Conservation (phyloP, 1,140 invertebrate genomes). For the Panulirus ornatus region DNA sequence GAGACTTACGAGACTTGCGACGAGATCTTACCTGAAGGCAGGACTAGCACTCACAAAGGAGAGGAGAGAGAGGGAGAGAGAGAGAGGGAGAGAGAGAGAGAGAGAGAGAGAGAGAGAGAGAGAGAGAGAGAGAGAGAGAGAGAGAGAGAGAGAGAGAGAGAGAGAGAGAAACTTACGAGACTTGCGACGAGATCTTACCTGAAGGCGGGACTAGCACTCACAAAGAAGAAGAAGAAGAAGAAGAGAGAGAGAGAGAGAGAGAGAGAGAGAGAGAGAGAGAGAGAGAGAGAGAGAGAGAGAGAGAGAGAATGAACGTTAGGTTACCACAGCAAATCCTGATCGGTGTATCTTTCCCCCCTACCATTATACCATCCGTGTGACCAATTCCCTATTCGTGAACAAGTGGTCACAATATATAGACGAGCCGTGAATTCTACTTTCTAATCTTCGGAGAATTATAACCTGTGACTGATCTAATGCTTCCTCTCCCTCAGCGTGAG, state of each 20-base stretch:
- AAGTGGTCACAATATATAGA: too few relatives aligned
- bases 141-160: conserved; percentile 27
- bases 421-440: too few relatives aligned
- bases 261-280: not conserved
- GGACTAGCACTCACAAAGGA: not conserved
- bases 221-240: not conserved
- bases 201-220: not conserved
- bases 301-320: not conserved
- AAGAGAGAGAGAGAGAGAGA: not conserved
- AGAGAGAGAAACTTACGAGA: conserved; percentile 18
- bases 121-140: conserved; percentile 16
- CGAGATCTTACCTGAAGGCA: too few relatives aligned
- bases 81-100: not conserved
- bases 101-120: conserved; percentile 2
- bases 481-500: too few relatives aligned
- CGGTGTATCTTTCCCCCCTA: too few relatives aligned
- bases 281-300: not conserved
- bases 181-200: not conserved
- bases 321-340: too few relatives aligned
- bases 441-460: too few relatives aligned
- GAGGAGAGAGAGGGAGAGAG: conserved; percentile 4
- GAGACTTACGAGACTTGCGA: not conserved
- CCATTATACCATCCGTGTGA: too few relatives aligned
- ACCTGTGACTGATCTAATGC: too few relatives aligned
- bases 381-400: too few relatives aligned